phyloP scores from a whole-genome alignment of 23 tunicate genomes.

The Clavelina lepadiformis region DNA sequence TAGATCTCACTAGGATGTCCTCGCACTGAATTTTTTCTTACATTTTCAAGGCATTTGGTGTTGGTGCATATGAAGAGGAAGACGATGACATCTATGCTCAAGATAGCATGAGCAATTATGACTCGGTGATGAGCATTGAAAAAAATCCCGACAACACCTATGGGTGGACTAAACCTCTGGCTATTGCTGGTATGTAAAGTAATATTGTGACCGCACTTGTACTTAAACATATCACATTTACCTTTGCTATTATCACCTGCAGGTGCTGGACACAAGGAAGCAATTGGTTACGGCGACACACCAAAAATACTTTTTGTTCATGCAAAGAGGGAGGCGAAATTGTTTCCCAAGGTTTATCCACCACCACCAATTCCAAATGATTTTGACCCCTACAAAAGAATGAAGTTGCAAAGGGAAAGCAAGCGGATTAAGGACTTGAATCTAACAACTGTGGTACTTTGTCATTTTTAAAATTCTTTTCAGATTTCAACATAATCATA shows the following conservation, averaged over 20 bases:
- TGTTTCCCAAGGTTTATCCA: conserved; percentile 49
- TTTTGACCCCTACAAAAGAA: conserved; percentile 54
- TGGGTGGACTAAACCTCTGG: conserved; percentile 82
- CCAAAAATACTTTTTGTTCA: conserved; percentile 34
- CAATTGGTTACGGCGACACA: conserved; percentile 12
- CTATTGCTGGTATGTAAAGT: conserved; percentile 27
- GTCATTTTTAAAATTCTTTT: no score
- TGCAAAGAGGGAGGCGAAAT: conserved; percentile 13
- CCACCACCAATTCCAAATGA: conserved; percentile 64
- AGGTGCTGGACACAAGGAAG: conserved; percentile 12
- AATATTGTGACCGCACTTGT: neutral
- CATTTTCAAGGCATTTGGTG: conserved; percentile 95
- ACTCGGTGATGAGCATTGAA: conserved; percentile 53
- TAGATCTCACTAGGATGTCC: no score
- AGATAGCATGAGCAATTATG: conserved; percentile 84
- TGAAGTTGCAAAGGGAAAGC: conserved; percentile 25
- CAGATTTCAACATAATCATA: no score
- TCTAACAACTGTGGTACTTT: no score
- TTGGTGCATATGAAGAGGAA: conserved; percentile 95
- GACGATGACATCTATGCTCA: conserved; percentile 93
- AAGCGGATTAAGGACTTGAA: conserved; percentile 25
- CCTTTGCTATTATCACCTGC: neutral
- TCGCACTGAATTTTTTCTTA: neutral
- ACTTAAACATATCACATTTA: neutral
- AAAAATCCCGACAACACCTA: conserved; percentile 41